phyloP scores from a whole-genome alignment of 2,113 vertebrate genomes.

The Catharus minimus region DNA sequence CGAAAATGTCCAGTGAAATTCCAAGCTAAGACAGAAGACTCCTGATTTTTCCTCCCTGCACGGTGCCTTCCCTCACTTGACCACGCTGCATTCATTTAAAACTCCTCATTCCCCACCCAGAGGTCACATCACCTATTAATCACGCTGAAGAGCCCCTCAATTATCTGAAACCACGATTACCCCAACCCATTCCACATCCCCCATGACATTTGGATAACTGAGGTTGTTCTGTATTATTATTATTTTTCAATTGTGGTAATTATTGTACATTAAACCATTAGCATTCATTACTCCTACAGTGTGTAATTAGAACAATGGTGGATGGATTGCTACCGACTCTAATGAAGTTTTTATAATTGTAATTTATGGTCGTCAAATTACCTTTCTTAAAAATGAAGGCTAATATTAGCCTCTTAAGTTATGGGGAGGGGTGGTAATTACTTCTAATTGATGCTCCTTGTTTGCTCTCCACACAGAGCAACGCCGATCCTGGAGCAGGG shows the following conservation, averaged over 20 bases:
- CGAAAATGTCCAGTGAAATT: not conserved
- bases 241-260: slow-evolving; percentile 81
- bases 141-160: slow-evolving; percentile 55
- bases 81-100: not conserved
- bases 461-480: slow-evolving; percentile 45
- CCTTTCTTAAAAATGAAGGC: slow-evolving; percentile 77
- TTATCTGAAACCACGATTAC: slow-evolving; percentile 49
- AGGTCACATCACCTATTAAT: slow-evolving; percentile 60
- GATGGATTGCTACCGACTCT: slow-evolving; percentile 78
- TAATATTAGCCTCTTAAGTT: slow-evolving; percentile 74
- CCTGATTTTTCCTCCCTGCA: not conserved
- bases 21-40: not conserved
- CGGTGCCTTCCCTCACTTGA: slow-evolving; percentile 17
- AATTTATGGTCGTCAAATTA: slow-evolving; percentile 81
- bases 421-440: slow-evolving; percentile 72
- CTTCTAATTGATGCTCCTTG: slow-evolving; percentile 77
- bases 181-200: slow-evolving; percentile 41
- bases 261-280: slow-evolving; percentile 81
- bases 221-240: slow-evolving; percentile 73
- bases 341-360: slow-evolving; percentile 86
- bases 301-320: slow-evolving; percentile 80
- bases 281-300: slow-evolving; percentile 81
- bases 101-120: slow-evolving; percentile 33
- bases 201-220: slow-evolving; percentile 63
- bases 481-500: not conserved